A percentile compares a stretch with the other conserved stretches of the same genome.
phyloP scores from a whole-genome alignment of 2,888 invertebrate genomes.

The Calameuta pallipes region DNA sequence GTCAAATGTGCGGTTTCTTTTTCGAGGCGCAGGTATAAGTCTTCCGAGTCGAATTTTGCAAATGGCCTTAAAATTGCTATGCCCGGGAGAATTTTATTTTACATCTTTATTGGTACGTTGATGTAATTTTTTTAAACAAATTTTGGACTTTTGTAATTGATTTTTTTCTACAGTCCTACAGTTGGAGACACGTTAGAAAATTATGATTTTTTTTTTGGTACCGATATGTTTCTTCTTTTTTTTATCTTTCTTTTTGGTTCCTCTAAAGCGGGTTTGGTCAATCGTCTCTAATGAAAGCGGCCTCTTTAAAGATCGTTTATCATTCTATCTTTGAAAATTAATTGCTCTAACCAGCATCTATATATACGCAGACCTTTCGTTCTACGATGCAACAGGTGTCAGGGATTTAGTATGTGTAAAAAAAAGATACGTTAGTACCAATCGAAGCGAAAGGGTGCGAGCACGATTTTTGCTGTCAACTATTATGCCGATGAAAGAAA shows the following conservation, averaged over 20 bases:
- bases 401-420: conserved; percentile 32
- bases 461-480: neutral
- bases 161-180: neutral
- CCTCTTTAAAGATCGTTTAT: neutral
- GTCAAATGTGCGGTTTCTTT: conserved; percentile 32
- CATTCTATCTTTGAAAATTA: conserved; percentile 27
- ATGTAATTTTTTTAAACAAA: neutral
- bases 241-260: neutral
- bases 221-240: neutral
- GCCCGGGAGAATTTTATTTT: neutral
- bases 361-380: conserved; percentile 31
- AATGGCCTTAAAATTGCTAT: neutral
- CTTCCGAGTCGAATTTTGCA: conserved; percentile 5
- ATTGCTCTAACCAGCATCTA: conserved; percentile 28
- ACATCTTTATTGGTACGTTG: neutral
- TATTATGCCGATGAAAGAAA: neutral
- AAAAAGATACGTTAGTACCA: conserved; percentile 30
- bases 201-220: neutral
- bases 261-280: neutral
- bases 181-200: neutral
- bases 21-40: conserved; percentile 29
- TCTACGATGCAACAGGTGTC: conserved; percentile 42
- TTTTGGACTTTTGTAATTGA: neutral
- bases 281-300: conserved; percentile 5
- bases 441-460: conserved; percentile 32